Conservation (phyloP, 2,888 invertebrate species). For the Anodontia alba region DNA sequence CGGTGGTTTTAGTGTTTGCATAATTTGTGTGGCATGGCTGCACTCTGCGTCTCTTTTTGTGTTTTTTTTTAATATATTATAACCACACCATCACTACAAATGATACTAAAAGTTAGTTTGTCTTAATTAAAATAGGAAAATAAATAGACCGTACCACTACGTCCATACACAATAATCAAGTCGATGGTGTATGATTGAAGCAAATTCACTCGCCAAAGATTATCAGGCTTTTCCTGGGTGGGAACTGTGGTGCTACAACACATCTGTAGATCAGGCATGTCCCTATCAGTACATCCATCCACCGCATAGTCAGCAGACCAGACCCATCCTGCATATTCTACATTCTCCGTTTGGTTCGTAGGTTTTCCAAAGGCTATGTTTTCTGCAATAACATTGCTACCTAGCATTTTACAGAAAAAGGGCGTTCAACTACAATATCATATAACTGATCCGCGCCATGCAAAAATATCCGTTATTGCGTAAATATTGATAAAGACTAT, state of each 20-base stretch:
- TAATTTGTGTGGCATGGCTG: too few species aligned
- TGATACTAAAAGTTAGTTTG: too few species aligned
- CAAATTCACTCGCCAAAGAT: slow-evolving; percentile 35
- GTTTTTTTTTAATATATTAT: too few species aligned
- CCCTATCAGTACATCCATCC: slow-evolving; percentile 11
- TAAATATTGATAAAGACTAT: too few species aligned
- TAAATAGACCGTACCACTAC: not conserved
- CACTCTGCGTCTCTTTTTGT: too few species aligned
- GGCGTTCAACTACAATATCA: too few species aligned
- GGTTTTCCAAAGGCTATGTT: slow-evolving; percentile 26
- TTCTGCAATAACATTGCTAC: not conserved
- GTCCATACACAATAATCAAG: slow-evolving; percentile 3
- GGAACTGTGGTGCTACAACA: slow-evolving; percentile 27
- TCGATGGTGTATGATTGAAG: slow-evolving; percentile 5
- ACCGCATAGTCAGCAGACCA: slow-evolving; percentile 40
- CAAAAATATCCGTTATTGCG: too few species aligned
- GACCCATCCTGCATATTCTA: not conserved
- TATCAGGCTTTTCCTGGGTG: not conserved
- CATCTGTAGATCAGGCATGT: slow-evolving; percentile 20
- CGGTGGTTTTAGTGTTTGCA: too few species aligned
- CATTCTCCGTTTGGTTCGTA: slow-evolving; percentile 10
- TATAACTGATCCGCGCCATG: too few species aligned
- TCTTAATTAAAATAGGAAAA: too few species aligned
- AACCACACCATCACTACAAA: too few species aligned
- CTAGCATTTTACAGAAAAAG: too few species aligned